A percentile compares a stretch with the other conserved stretches of the same genome.
phyloP scores from a whole-genome alignment of 2,888 invertebrate genomes.

The Tenthredo livida region DNA sequence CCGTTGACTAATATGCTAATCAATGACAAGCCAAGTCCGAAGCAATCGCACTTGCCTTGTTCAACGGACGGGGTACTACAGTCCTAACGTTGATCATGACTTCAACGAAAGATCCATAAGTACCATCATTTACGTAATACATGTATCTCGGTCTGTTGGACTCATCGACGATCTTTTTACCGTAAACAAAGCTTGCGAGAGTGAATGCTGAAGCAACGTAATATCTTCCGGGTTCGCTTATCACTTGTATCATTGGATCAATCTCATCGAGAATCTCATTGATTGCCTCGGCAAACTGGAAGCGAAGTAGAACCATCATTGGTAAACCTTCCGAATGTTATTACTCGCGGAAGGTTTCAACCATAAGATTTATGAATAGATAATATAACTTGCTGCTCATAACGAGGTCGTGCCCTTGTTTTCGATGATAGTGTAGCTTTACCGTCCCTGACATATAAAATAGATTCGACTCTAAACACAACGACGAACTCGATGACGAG shows the following conservation, averaged over 20 bases:
- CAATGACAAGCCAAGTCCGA: not conserved
- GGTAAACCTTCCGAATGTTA: not conserved
- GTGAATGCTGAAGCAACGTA: slow-evolving; percentile 83
- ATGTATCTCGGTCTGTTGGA: slow-evolving; percentile 70
- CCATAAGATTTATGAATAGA: not conserved
- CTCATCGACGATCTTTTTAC: slow-evolving; percentile 76
- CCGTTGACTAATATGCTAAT: not conserved
- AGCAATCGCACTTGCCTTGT: slow-evolving; percentile 57
- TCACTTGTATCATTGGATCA: slow-evolving; percentile 76
- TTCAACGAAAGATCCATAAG: slow-evolving; percentile 83
- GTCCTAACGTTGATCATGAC: slow-evolving; percentile 70
- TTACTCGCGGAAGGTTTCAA: not conserved
- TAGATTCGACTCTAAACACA: not conserved
- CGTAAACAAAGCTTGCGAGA: slow-evolving; percentile 80
- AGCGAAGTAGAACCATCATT: not conserved
- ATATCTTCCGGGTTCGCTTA: slow-evolving; percentile 84
- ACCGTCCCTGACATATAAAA: no score
- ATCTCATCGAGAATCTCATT: slow-evolving; percentile 79
- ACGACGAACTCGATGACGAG: not conserved
- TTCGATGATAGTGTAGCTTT: not conserved
- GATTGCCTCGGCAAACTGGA: slow-evolving; percentile 77
- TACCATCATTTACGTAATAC: slow-evolving; percentile 84
- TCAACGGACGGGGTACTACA: slow-evolving; percentile 64
- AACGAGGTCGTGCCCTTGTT: not conserved
- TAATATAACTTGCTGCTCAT: not conserved